Evolutionary conservation across 1,140 invertebrate genomes (phyloP).

Genomic region (Ephestia elutella): DNA sequence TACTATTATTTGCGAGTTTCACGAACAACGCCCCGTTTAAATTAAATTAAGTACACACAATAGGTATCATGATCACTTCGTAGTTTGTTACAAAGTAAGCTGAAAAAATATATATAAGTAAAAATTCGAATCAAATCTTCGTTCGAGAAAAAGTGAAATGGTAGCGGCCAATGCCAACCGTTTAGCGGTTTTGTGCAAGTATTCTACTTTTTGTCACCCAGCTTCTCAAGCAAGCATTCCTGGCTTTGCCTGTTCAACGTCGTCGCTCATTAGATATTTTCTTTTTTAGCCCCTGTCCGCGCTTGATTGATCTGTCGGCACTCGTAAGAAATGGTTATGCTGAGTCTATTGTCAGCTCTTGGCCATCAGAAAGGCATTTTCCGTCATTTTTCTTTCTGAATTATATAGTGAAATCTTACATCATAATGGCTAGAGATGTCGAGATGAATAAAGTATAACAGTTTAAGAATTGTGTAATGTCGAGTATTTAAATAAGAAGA

Average conservation of each 20-base stretch:
- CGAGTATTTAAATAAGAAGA: too few relatives aligned
- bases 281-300: slow-evolving; percentile 29
- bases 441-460: too few relatives aligned
- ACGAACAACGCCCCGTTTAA: background rate
- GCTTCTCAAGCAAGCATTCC: slow-evolving; percentile 7
- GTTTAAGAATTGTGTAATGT: too few relatives aligned
- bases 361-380: background rate
- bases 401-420: too few relatives aligned
- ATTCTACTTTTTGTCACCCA: background rate
- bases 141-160: slow-evolving; percentile 6
- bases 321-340: slow-evolving; percentile 15
- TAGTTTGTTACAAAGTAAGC: background rate
- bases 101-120: too few relatives aligned
- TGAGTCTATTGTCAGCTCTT: slow-evolving; percentile 16
- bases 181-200: slow-evolving; percentile 17
- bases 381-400: background rate
- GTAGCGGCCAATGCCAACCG: slow-evolving; percentile 11
- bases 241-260: slow-evolving; percentile 28
- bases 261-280: slow-evolving; percentile 35
- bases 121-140: background rate
- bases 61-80: too few relatives aligned
- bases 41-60: background rate
- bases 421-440: too few relatives aligned
- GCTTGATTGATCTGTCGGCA: slow-evolving; percentile 32
- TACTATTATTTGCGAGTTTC: background rate